A percentile compares a stretch with the other conserved stretches of the same genome.
Evolutionary conservation across 2,113 vertebrate species (phyloP).

Genomic region (Rhinolophus ferrumequinum): DNA sequence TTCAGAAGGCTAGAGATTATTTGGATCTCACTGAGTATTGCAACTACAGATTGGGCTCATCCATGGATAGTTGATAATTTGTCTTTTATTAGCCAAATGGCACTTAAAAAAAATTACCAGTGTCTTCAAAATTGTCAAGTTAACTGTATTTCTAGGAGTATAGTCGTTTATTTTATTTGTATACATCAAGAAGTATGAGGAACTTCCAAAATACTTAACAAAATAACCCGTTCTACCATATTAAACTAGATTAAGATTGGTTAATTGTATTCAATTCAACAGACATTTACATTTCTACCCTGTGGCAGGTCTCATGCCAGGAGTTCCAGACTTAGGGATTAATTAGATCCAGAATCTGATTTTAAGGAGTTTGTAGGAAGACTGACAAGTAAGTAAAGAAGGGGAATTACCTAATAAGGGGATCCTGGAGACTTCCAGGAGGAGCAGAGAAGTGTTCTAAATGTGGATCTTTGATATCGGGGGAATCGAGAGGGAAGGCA

Average conservation of each 20-base stretch:
- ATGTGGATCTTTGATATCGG: background rate
- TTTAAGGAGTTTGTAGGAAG: background rate
- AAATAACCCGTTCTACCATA: background rate
- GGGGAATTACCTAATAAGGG: background rate
- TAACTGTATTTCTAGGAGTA: background rate
- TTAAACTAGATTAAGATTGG: background rate
- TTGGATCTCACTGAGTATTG: background rate
- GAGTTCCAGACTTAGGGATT: background rate
- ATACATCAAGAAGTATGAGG: background rate
- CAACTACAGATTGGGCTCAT: background rate
- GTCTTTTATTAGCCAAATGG: background rate
- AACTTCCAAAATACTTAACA: background rate
- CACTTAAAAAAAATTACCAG: background rate
- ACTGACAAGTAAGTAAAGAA: background rate
- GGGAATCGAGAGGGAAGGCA: background rate
- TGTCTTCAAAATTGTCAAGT: background rate
- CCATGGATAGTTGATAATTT: background rate
- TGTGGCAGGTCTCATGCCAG: background rate
- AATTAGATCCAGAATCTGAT: background rate
- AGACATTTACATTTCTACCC: background rate
- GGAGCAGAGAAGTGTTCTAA: background rate
- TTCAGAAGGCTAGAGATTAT: background rate
- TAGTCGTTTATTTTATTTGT: background rate
- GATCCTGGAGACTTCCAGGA: too few relatives aligned
- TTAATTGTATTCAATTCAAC: background rate